Base-by-base conservation (phyloP, 2,888 invertebrate species). In the Lucinisca nassula region DNA sequence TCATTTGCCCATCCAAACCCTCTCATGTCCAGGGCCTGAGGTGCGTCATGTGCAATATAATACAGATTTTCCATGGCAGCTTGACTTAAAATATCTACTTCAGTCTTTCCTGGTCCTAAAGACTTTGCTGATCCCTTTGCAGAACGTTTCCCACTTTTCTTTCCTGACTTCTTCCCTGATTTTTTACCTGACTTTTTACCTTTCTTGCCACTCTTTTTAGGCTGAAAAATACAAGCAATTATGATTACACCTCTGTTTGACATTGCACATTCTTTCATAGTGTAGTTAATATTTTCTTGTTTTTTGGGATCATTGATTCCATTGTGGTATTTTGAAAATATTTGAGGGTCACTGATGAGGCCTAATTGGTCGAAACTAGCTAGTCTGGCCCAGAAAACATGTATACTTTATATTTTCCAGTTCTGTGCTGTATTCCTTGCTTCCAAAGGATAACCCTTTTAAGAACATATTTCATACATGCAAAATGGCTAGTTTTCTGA, bases 1-100 rank as follows among this genome's bases (percentile, higher is more conserved):
- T 97, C 98, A 90, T 98, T 98, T 0, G 98, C 98, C 97, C 98
- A 98, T 40, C 98, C 98, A 96, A 99, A 99, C 0, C 99, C 99
- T 90, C 99, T 97, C 55, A 98, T 98, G 93, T 97, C 98, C 21
- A 99, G 96, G 14, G 99, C 97, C 95, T 99, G 98, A 96, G 98
- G 98, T 0, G 98, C 98, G 95, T 98, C 98, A 95, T 99, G 99
- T 92, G 99, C 99, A 0, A 98, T 98, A 95, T 98, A 98, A 96
- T 99, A 99, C 0, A 99, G 98, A 95, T 99, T 99, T 91, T 98
- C 98, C 98, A 99, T 98, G 0, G 98, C 98, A 1, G 98, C 98
- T 92, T 98, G 98, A 90, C 98, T 78, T 94, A 98, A 97, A 94
- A 98, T 98, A 94, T 98, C 98, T 79, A 98, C 98, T 49, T 98